Conservation (phyloP, 1,140 invertebrate species). For the Drosophila repletoides region DNA sequence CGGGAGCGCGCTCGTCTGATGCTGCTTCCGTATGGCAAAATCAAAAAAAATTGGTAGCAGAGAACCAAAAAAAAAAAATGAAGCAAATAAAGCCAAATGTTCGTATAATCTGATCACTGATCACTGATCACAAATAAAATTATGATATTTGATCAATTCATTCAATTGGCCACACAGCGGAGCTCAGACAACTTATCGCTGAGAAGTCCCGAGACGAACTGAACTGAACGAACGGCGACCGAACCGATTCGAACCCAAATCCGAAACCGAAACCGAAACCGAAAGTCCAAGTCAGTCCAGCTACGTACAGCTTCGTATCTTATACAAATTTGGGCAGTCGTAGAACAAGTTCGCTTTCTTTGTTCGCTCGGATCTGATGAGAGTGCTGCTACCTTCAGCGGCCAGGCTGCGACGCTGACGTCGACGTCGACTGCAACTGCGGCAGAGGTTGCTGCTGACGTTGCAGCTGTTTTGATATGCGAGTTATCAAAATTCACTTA, state of each 20-base stretch:
- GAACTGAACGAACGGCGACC: slow-evolving; percentile 16
- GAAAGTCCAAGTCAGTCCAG: slow-evolving; percentile 66
- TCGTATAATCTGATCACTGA: slow-evolving; percentile 12
- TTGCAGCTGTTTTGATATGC: slow-evolving; percentile 68
- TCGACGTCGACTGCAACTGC: slow-evolving; percentile 1
- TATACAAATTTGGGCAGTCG: slow-evolving; percentile 15
- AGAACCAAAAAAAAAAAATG: neutral
- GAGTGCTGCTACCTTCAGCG: slow-evolving; percentile 28
- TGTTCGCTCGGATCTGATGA: slow-evolving; percentile 44
- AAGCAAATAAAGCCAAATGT: neutral
- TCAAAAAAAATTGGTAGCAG: slow-evolving; percentile 17
- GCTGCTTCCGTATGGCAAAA: slow-evolving; percentile 61
- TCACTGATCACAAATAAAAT: slow-evolving; percentile 14
- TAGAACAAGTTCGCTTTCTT: slow-evolving; percentile 68
- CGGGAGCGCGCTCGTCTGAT: slow-evolving; percentile 8
- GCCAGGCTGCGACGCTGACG: neutral
- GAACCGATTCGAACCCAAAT: neutral
- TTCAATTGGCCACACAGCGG: slow-evolving; percentile 46
- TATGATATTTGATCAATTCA: slow-evolving; percentile 35
- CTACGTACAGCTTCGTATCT: slow-evolving; percentile 25
- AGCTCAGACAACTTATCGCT: slow-evolving; percentile 69
- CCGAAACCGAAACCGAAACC: slow-evolving; percentile 50
- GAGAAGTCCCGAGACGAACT: slow-evolving; percentile 73
- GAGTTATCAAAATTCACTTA: too few relatives aligned
- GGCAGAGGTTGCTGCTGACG: slow-evolving; percentile 1